Evolutionary conservation across 2,888 invertebrate species (phyloP).

Genomic region (Amphipyra tragopoginis): DNA sequence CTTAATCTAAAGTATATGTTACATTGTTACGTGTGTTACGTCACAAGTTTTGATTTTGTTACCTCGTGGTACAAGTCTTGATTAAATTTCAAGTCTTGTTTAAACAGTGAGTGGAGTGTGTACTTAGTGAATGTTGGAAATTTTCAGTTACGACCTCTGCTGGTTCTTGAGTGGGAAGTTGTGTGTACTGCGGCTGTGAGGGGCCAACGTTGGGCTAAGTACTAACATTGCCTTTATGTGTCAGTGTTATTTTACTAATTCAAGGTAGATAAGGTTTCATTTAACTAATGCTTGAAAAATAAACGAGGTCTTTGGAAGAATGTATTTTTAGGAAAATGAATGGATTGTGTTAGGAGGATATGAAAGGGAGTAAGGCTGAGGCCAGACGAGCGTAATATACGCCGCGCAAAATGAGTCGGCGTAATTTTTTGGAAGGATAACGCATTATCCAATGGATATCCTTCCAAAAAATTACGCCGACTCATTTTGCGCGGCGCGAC

Average conservation of each 20-base stretch:
- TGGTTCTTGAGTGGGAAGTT: conserved; percentile 19
- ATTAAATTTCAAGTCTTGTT: conserved; percentile 50
- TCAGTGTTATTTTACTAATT: conserved; percentile 12
- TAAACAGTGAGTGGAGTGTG: conserved; percentile 33
- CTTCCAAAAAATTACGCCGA: no score
- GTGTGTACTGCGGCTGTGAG: conserved; percentile 15
- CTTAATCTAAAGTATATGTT: not conserved
- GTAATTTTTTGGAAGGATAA: no score
- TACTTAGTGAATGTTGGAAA: conserved; percentile 37
- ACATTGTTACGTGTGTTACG: not conserved
- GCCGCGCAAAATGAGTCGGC: no score
- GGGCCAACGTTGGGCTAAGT: conserved; percentile 6
- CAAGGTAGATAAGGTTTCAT: not conserved
- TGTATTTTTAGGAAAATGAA: no score
- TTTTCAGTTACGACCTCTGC: conserved; percentile 19
- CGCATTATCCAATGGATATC: no score
- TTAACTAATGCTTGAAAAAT: no score
- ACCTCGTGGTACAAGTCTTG: conserved; percentile 21
- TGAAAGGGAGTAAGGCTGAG: no score
- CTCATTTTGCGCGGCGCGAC: no score
- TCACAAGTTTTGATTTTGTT: conserved; percentile 13
- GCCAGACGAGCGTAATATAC: no score
- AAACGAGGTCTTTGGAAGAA: no score
- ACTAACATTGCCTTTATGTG: conserved; percentile 6
- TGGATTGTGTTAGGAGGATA: no score